Evolutionary conservation across 2,797 vertebrate species (phyloP), one percentile per base, ranked within the genome.

Genomic region (Liasis olivaceus): DNA sequence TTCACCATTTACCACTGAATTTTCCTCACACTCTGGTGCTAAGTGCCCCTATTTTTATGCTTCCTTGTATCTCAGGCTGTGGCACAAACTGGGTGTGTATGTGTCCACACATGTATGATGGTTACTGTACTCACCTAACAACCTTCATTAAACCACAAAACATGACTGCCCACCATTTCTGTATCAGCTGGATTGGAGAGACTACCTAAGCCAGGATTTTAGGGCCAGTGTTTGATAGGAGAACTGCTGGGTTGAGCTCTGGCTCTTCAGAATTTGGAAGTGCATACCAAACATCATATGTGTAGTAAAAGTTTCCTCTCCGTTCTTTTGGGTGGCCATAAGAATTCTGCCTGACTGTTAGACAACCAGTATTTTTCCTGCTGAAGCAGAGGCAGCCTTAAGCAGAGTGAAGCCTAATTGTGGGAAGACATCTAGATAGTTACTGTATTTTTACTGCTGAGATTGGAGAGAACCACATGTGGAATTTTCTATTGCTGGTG

Each of bases 61-160:
- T 91, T 93, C 85, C 85, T 88, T 91, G 60, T 93, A 93, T 84
- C 92, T 91, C 92, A 93, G 92, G 89, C 89, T 91, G 89, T 93
- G 92, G 92, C 13, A 62, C 85, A 89, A 88, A 88, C 51, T 22
- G 51, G 92, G 85, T 64, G 85, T 88, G 85, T 64, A 59, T 66
- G 90, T 85, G 59, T 69, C 51, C 58, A 31, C 64, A 36, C 15
- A n/a, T 90, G 92, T 63, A 81, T 60, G 69, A 26, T 85, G 87
- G 85, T 93, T 87, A 91, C 86, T 91, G 89, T 88, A 93, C 90
- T 72, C 90, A 84, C 54, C 47, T 93, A 93, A 88, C 89, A 91
- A 91, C 60, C 85, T 88, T 72, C 88, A 93, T 93, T 93, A 93
- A 93, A 93, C 72, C 92, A 88, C 92, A 31, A 90, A 93, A 54